phyloP scores from a whole-genome alignment of 2,888 invertebrate species.

The Girardia tigrina region DNA sequence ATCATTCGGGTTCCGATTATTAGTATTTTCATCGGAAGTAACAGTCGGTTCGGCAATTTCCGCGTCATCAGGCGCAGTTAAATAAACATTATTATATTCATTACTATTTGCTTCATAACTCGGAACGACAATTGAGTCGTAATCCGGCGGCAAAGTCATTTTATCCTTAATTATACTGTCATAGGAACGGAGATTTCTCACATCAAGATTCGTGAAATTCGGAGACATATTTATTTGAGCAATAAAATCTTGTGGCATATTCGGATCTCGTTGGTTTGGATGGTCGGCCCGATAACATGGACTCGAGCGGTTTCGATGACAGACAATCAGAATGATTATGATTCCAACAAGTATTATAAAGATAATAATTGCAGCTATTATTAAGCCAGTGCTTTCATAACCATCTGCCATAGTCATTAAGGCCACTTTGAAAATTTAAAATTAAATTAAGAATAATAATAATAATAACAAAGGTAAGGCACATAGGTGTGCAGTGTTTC shows the following conservation, averaged over 20 bases:
- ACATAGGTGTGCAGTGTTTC: background rate
- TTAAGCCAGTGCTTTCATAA: background rate
- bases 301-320: background rate
- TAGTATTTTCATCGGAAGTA: background rate
- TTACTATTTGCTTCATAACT: background rate
- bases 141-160: background rate
- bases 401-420: background rate
- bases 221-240: background rate
- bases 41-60: background rate
- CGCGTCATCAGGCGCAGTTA: background rate
- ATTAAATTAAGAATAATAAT: background rate
- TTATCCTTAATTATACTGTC: background rate
- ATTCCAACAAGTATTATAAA: background rate
- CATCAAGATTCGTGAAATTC: background rate
- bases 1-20: no score
- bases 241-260: background rate
- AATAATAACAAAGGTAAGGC: background rate
- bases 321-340: background rate
- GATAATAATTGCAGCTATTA: background rate
- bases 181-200: background rate
- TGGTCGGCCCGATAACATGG: background rate
- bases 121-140: background rate
- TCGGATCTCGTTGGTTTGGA: background rate
- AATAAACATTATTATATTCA: background rate
- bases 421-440: background rate